Evolutionary conservation across 2,113 vertebrate genomes (phyloP).

Genomic region (Bujurquina vittata): DNA sequence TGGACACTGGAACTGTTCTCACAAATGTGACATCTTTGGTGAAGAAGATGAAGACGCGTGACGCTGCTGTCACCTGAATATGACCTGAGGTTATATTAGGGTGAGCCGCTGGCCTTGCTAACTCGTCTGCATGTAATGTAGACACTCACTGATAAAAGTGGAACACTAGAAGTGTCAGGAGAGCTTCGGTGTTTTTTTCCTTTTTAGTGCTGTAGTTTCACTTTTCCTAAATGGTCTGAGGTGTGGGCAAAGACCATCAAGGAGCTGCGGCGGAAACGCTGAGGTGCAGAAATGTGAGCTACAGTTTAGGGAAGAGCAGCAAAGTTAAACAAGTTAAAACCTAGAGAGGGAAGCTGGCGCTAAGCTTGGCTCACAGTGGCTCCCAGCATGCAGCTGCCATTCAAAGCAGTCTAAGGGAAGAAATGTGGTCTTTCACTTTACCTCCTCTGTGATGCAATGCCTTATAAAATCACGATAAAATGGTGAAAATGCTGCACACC

Average conservation of each 20-base stretch:
- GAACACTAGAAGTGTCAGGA: background rate
- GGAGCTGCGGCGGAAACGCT: too few species aligned
- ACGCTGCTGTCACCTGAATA: background rate
- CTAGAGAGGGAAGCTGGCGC: background rate
- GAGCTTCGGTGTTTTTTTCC: background rate
- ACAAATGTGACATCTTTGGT: background rate
- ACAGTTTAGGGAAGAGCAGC: too few species aligned
- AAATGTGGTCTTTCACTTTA: background rate
- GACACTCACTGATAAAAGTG: background rate
- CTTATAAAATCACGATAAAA: background rate
- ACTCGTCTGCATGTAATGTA: background rate
- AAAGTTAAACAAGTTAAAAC: too few species aligned
- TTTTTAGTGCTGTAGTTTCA: too few species aligned
- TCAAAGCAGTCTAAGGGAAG: accelerated
- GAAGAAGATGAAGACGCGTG: background rate
- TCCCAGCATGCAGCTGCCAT: background rate
- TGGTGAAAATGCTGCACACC: background rate
- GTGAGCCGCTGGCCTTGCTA: background rate
- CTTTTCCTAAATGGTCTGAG: too few species aligned
- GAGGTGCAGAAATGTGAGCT: too few species aligned
- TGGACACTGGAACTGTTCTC: background rate
- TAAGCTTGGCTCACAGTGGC: too few species aligned
- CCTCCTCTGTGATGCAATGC: background rate
- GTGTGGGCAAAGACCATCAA: too few species aligned
- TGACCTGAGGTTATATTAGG: too few species aligned